A percentile compares a stretch with the other conserved stretches of the same genome.
Evolutionary conservation across 2,888 invertebrate genomes (phyloP).

Genomic region (Eupeodes luniger): DNA sequence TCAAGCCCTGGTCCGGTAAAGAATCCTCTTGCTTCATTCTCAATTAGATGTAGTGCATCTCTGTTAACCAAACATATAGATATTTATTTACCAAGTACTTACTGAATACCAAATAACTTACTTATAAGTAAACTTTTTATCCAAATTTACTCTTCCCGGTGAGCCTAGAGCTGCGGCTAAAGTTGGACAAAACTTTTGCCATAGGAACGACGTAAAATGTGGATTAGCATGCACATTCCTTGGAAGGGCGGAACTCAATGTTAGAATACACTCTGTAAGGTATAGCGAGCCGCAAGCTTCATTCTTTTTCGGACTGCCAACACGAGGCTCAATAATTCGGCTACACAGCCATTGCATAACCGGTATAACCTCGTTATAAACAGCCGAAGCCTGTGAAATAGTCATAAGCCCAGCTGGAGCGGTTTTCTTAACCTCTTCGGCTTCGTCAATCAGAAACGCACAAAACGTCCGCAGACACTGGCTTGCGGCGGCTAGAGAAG

Average conservation of each 20-base stretch:
- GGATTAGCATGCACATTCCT: constrained; percentile 92
- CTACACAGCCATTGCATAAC: constrained; percentile 95
- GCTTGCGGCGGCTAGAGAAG: constrained; percentile 95
- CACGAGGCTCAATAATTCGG: constrained; percentile 91
- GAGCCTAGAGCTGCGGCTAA: constrained; percentile 94
- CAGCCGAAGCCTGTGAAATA: constrained; percentile 89
- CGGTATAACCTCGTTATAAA: constrained; percentile 95
- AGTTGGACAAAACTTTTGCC: constrained; percentile 97
- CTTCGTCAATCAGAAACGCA: constrained; percentile 88
- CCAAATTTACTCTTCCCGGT: constrained; percentile 88
- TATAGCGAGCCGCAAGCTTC: constrained; percentile 87
- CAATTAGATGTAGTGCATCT: constrained; percentile 84
- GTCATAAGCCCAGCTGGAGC: constrained; percentile 85
- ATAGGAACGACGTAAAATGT: constrained; percentile 94
- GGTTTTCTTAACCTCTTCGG: constrained; percentile 85
- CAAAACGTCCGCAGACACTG: constrained; percentile 95
- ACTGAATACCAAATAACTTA: constrained; percentile 80
- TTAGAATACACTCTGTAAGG: constrained; percentile 93
- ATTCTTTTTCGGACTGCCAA: constrained; percentile 83
- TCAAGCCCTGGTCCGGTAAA: constrained; percentile 86
- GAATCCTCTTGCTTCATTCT: constrained; percentile 84
- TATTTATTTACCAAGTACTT: not conserved
- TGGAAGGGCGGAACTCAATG: constrained; percentile 92
- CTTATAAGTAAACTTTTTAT: constrained; percentile 90
- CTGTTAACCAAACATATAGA: constrained; percentile 73